Percentiles rank a stretch among this genome's conserved stretches.
phyloP scores from a whole-genome alignment of 2,797 vertebrate species.

The Tamandua tetradactyla region DNA sequence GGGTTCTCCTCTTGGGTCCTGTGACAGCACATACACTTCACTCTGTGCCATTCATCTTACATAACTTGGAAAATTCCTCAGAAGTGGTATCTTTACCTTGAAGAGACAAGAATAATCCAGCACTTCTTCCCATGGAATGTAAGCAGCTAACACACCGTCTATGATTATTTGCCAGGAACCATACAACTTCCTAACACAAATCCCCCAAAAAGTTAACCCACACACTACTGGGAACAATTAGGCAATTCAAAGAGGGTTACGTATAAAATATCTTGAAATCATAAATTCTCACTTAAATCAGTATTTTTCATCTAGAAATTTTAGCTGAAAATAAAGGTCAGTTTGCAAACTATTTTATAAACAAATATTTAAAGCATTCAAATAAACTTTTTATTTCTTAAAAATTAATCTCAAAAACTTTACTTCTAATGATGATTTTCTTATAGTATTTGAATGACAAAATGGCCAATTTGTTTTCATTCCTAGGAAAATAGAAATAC shows the following conservation, averaged over 20 bases:
- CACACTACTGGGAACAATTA: too few relatives aligned
- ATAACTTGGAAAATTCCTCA: neutral
- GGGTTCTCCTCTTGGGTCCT: neutral
- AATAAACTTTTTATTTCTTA: neutral
- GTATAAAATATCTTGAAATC: neutral
- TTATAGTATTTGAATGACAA: too few relatives aligned
- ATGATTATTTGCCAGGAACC: neutral
- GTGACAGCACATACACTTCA: too few relatives aligned
- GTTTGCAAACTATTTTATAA: neutral
- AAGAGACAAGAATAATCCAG: neutral
- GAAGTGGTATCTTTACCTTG: too few relatives aligned
- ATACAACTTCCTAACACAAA: neutral
- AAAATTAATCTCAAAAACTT: neutral
- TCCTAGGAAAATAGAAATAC: neutral
- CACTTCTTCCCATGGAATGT: accelerated
- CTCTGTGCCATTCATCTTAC: too few relatives aligned
- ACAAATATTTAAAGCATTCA: neutral
- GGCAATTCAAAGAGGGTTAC: too few relatives aligned
- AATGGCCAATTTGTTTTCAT: neutral
- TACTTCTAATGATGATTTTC: neutral
- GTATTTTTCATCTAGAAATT: neutral
- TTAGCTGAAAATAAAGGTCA: too few relatives aligned
- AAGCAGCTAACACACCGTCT: neutral
- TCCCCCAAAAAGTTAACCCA: too few relatives aligned
- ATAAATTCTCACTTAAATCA: neutral